A percentile compares a stretch with the other conserved stretches of the same genome.
phyloP scores from a whole-genome alignment of 2,113 vertebrate genomes.

The Morone chrysops region DNA sequence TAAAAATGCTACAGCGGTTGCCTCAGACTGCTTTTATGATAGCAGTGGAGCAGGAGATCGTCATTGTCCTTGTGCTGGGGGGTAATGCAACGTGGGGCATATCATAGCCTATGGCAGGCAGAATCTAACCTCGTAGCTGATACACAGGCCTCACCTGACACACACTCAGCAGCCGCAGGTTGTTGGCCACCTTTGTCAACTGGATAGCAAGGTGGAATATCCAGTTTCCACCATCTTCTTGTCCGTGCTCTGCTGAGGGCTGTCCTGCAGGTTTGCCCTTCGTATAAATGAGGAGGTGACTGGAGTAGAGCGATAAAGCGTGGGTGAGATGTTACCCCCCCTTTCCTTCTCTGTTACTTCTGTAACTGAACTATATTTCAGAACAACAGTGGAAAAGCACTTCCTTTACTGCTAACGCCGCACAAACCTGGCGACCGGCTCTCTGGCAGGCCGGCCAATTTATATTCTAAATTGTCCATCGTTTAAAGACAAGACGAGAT shows the following conservation, averaged over 20 bases:
- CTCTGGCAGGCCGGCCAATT: not conserved
- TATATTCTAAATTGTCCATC: not conserved
- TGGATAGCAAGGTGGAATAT: slow-evolving; percentile 2
- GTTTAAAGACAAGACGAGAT: not conserved
- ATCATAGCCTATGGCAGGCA: not conserved
- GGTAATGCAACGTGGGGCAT: not conserved
- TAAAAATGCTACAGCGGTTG: not conserved
- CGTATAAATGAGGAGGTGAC: not conserved
- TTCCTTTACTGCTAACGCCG: not conserved
- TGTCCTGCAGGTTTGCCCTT: not conserved
- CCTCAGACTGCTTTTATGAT: not conserved
- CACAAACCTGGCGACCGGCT: not conserved
- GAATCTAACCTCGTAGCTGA: not conserved
- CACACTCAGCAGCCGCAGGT: not conserved
- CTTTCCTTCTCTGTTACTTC: not conserved
- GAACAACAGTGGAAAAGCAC: not conserved
- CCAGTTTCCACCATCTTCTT: not conserved
- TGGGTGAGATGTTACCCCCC: not conserved
- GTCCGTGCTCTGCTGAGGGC: not conserved
- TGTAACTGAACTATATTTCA: not conserved
- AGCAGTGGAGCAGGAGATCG: not conserved
- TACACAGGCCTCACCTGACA: not conserved
- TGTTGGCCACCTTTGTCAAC: not conserved
- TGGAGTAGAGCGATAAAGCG: not conserved
- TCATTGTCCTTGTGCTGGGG: not conserved